Evolutionary conservation across 2,888 invertebrate genomes (phyloP).

Genomic region (Drepanosiphum platanoidis): DNA sequence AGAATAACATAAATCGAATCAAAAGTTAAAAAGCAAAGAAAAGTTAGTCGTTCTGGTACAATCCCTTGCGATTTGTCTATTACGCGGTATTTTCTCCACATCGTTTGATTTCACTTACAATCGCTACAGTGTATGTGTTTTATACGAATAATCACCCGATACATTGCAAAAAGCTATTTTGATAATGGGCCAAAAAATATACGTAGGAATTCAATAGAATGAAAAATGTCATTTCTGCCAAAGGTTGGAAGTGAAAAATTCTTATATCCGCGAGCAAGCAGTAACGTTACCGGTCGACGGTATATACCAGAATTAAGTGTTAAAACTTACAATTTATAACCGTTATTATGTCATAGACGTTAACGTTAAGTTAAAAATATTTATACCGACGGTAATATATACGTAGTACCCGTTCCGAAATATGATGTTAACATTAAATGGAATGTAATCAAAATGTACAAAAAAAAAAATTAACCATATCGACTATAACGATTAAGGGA

Average conservation of each 20-base stretch:
- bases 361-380: too few species aligned
- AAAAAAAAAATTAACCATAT: background rate
- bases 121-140: background rate
- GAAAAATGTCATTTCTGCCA: background rate
- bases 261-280: background rate
- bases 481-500: background rate
- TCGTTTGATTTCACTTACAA: slow-evolving; percentile 10
- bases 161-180: slow-evolving; percentile 23
- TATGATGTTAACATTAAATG: background rate
- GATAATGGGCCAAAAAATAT: background rate
- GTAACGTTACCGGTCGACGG: background rate
- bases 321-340: too few species aligned
- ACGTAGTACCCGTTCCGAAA: background rate
- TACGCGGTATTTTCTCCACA: background rate
- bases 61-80: slow-evolving; percentile 12
- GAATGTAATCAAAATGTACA: too few species aligned
- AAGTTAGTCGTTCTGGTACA: background rate
- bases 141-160: background rate
- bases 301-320: background rate
- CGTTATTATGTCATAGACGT: too few species aligned
- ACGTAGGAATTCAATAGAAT: background rate
- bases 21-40: background rate
- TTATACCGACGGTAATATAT: background rate
- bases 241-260: background rate
- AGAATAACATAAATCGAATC: slow-evolving; percentile 32